Conservation (phyloP, 1,140 invertebrate species). For the Drosophila varians region DNA sequence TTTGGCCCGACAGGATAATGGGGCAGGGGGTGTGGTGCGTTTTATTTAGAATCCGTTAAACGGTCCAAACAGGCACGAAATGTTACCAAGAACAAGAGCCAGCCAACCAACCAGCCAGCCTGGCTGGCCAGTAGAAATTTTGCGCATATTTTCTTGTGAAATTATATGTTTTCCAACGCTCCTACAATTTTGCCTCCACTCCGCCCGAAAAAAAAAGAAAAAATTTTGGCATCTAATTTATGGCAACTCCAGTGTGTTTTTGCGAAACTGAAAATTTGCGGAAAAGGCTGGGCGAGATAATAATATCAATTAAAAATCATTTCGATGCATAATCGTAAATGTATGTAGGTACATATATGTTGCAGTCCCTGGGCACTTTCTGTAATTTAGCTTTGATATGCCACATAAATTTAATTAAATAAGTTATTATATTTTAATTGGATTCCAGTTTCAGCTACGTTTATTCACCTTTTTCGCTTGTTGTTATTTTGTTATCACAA, state of each 20-base stretch:
- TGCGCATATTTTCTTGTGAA: conserved; percentile 66
- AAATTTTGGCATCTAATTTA: conserved; percentile 38
- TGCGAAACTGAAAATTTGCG: not conserved
- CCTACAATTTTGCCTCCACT: not conserved
- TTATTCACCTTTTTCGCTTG: conserved; percentile 19
- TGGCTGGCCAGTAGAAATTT: conserved; percentile 6
- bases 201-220: conserved; percentile 8
- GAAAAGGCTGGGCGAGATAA: not conserved
- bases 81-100: conserved; percentile 27
- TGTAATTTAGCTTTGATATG: conserved; percentile 43
- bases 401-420: conserved; percentile 76
- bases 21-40: conserved; percentile 1
- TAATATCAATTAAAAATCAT: conserved; percentile 48
- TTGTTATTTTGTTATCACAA: conserved; percentile 19
- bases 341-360: no score
- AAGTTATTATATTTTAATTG: conserved; percentile 78
- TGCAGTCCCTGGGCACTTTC: conserved; percentile 1
- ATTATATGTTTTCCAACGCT: conserved; percentile 56
- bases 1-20: conserved; percentile 12
- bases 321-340: conserved; percentile 23
- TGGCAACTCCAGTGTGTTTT: conserved; percentile 7
- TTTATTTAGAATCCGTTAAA: conserved; percentile 52
- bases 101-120: not conserved
- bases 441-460: conserved; percentile 59
- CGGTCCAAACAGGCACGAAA: conserved; percentile 34